Evolutionary conservation across 2,888 invertebrate genomes (phyloP), one percentile per base, ranked within the genome.

Genomic region (Lasioglossum pauxillum): DNA sequence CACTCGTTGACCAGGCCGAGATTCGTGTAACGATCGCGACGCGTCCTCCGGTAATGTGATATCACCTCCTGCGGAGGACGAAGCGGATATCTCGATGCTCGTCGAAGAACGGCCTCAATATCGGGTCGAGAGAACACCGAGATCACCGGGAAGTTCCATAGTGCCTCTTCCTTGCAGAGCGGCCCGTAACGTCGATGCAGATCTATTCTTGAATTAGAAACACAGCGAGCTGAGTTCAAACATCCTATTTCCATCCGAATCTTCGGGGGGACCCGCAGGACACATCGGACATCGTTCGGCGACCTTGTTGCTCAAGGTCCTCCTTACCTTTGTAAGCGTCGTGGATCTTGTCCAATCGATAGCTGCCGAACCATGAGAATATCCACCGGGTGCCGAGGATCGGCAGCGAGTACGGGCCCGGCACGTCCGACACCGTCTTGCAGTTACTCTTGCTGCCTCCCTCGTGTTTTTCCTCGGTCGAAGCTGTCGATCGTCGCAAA

Each of bases 21-120:
- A 88, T 97, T 98, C 49, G 98, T 97, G 94, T 98, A 98, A 94
- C 98, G 96, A 93, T 98, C 98, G 0, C 97, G 97, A 31, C 97
- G 96, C 71, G 97, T 97, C 79, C 95, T 96, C 49, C 98, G 96
- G 95, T 98, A 98, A 91, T 97, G 96, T 75, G 97, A 97, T 41
- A 98, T 97, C 89, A 98, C 97, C 95, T 98, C 98, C 2, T 98
- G 98, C 53, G 98, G 97, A 19, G 98, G 98, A 31, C 98, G 96
- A 92, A 97, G 96, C 0, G 98, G 98, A 92, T 97, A 97, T 93
- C 97, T 97, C 87, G 97, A 97, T 19, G 97, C 96, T 85, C 97
- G 96, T 89, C 97, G 96, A n/a, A 98, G 95, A 27, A 98, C 97
- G 49, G 96, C 96, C 93, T 98, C 98, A 88, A 98, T 97, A 88